These are phyloP conservation scores for Upupa epops DNA, from an alignment of 2,113 vertebrate genomes.

Conservation along the genomic window DNA sequence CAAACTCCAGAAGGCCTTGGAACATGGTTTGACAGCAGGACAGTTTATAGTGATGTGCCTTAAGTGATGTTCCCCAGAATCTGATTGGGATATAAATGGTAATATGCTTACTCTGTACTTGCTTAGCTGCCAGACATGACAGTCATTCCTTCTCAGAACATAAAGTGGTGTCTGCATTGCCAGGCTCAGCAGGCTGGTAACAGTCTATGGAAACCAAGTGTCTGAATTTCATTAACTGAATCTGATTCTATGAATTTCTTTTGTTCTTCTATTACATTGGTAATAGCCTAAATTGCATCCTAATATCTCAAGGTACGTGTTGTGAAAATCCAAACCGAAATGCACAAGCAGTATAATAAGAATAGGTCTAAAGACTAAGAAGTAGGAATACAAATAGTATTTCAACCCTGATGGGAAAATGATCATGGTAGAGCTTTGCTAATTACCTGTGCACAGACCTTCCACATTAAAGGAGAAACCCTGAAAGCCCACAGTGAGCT, in stretches of 20 bases:
- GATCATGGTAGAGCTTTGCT: not conserved
- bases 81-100: conserved; percentile 22
- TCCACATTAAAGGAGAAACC: not conserved
- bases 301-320: not conserved
- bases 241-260: not conserved
- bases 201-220: conserved; percentile 3
- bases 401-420: not conserved
- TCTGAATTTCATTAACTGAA: conserved; percentile 53
- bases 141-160: conserved; percentile 3
- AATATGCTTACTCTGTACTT: conserved; percentile 12
- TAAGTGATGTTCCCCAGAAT: conserved; percentile 43
- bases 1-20: not conserved
- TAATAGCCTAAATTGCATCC: not conserved
- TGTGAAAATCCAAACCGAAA: conserved; percentile 2
- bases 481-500: not conserved
- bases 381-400: not conserved
- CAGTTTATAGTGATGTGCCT: not conserved
- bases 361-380: not conserved
- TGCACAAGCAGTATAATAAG: not conserved
- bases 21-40: not conserved
- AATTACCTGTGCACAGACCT: not conserved
- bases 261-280: not conserved
- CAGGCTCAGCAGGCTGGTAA: conserved; percentile 47
- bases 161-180: conserved; percentile 15
- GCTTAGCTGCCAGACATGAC: conserved; percentile 22